phyloP scores from a whole-genome alignment of 1,140 invertebrate species.

The Zaprionus gabonicus region DNA sequence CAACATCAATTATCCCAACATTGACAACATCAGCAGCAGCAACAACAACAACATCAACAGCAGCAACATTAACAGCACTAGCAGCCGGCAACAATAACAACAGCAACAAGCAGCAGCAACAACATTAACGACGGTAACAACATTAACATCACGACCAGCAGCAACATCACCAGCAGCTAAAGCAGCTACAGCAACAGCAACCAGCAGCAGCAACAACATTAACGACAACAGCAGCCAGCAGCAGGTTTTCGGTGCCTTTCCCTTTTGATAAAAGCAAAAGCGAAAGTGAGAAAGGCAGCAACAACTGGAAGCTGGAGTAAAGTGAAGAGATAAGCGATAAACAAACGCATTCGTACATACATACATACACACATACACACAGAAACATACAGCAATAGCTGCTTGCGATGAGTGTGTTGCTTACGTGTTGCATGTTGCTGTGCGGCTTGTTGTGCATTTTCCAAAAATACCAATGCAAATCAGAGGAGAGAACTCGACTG shows the following conservation, averaged over 20 bases:
- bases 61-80: too few species aligned
- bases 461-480: constrained; percentile 28
- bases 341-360: neutral
- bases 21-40: too few species aligned
- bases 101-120: too few species aligned
- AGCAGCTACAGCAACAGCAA: neutral
- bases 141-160: neutral
- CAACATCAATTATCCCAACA: too few species aligned
- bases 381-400: neutral
- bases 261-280: constrained; percentile 46
- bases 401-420: neutral
- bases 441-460: constrained; percentile 4
- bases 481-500: neutral
- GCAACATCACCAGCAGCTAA: neutral
- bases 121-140: too few species aligned
- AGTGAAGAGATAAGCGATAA: neutral
- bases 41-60: too few species aligned
- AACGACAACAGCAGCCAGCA: constrained; percentile 2
- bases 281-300: constrained; percentile 39
- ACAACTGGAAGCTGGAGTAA: constrained; percentile 19
- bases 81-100: too few species aligned
- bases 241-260: constrained; percentile 41
- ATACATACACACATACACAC: neutral
- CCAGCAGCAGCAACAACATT: neutral
- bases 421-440: constrained; percentile 1